Base-by-base conservation (phyloP, 2,113 vertebrate genomes). In the Motacilla alba region DNA sequence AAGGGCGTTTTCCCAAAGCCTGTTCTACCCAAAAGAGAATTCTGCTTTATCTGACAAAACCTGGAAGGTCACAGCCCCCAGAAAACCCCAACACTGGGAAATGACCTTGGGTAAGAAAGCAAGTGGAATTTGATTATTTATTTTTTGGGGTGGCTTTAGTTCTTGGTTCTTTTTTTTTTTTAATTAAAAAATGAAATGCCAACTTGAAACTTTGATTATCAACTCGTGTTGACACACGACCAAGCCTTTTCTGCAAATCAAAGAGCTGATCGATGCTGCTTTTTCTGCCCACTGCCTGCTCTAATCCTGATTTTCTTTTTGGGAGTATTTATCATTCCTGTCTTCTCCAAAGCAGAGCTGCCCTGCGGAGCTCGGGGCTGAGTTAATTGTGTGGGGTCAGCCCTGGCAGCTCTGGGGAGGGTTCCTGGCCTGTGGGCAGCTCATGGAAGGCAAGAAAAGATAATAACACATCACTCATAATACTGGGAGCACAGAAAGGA, bases 161-260 rank as follows among this genome's bases (percentile, higher is more conserved):
- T 43, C 9, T 60, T 59, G 33, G 2, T 18, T 23, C 11, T 21
- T 26, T 69, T 21, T 13, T 56, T n/a, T 53, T 30, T 53, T 21
- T 1, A 17, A 75, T 76, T 22, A 37, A 68, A 78, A 76, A 15
- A 5, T 37, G 17, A 94, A 87, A 56, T 6, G 2, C 7, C 52
- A 49, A 4, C 26, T 49, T 41, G 37, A 49, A 81, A 52, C 12
- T 20, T 13, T 11, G 41, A 44, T 67, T 26, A 52, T 43, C 39
- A 10, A 1, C 33, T 43, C 18, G 0, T 8, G 16, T 1, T 43
- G 58, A 55, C 26, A 31, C 2, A 0, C 4, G 52, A 59, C 8
- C 43, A 11, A 63, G 2, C 43, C 28, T 37, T 11, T 26, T 37
- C 43, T 46, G 6, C 15, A n/a, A 46, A 49, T 11, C 74, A 37